Percentiles rank a stretch among this genome's conserved stretches.
These are phyloP conservation scores for Drosophila eugracilis DNA, from an alignment of 1,140 invertebrate species.

Conservation along the genomic window DNA sequence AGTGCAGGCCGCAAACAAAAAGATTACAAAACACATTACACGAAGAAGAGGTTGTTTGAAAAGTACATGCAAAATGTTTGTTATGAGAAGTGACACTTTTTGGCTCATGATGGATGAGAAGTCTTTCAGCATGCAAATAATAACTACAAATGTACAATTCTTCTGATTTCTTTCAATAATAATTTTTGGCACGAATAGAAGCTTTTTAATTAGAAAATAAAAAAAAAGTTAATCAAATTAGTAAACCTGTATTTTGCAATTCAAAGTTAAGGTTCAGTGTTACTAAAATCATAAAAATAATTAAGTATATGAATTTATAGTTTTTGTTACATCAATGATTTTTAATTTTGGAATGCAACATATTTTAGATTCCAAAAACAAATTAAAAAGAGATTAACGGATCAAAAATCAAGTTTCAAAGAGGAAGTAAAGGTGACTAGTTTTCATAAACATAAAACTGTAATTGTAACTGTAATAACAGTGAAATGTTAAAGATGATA, in stretches of 20 bases:
- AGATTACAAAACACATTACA: slow-evolving; percentile 47
- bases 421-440: not conserved
- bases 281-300: no score
- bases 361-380: no score
- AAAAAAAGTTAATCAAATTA: not conserved
- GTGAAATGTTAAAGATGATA: no score
- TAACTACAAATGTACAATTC: not conserved
- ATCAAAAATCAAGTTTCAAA: not conserved
- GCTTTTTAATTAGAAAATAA: not conserved
- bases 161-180: no score
- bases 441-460: not conserved
- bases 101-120: not conserved
- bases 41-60: slow-evolving; percentile 11
- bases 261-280: no score
- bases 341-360: no score
- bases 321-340: no score
- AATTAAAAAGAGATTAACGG: not conserved
- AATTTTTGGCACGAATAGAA: no score
- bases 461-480: not conserved
- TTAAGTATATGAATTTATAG: no score
- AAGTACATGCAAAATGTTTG: slow-evolving; percentile 1
- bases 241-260: no score
- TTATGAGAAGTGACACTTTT: not conserved
- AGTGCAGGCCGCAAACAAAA: slow-evolving; percentile 54
- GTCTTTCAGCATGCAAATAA: no score